Percentiles rank a stretch among this genome's conserved stretches.
phyloP scores from a whole-genome alignment of 2,888 invertebrate species.

The Sarcophaga rosellei region DNA sequence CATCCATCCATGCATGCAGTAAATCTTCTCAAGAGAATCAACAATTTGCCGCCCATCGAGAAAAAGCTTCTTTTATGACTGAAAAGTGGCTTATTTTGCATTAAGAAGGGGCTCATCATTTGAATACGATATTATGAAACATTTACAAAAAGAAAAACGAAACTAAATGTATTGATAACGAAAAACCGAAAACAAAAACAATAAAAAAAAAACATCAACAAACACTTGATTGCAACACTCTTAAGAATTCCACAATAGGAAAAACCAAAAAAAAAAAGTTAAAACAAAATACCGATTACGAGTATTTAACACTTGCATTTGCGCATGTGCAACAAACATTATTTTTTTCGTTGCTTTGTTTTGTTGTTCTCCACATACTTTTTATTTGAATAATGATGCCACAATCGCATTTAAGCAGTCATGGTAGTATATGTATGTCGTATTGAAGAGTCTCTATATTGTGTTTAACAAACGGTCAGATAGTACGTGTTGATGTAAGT shows the following conservation, averaged over 20 bases:
- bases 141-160: conserved; percentile 42
- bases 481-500: background rate
- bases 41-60: conserved; percentile 53
- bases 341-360: background rate
- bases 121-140: conserved; percentile 43
- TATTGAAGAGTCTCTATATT: conserved; percentile 45
- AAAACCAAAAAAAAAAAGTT: conserved; percentile 9
- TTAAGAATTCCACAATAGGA: background rate
- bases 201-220: conserved; percentile 22
- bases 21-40: conserved; percentile 23
- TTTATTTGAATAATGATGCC: conserved; percentile 61
- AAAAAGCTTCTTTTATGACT: background rate
- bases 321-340: conserved; percentile 52
- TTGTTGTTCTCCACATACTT: background rate
- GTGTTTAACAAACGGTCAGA: conserved; percentile 50
- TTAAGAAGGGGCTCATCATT: conserved; percentile 55
- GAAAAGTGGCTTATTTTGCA: conserved; percentile 45
- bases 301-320: conserved; percentile 45
- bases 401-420: conserved; percentile 56
- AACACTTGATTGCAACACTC: conserved; percentile 37
- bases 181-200: background rate
- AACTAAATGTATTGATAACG: conserved; percentile 53
- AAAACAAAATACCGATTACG: background rate
- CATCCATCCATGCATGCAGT: conserved; percentile 25
- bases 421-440: conserved; percentile 8